phyloP scores from a whole-genome alignment of 2,113 vertebrate species.

The Copsychus sechellarum region DNA sequence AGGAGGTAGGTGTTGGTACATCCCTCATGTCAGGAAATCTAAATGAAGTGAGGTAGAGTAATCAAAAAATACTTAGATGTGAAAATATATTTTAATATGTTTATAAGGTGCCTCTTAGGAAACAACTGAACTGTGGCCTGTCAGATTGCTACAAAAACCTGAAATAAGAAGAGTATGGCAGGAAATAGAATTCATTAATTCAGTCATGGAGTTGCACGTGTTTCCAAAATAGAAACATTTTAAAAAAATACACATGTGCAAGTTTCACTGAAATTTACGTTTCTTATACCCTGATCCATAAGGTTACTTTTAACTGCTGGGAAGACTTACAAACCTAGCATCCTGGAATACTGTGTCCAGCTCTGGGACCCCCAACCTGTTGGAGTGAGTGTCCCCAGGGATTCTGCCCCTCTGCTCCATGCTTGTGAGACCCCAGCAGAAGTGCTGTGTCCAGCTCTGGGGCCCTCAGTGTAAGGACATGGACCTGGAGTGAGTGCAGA shows the following conservation, averaged over 20 bases:
- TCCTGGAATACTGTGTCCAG: neutral
- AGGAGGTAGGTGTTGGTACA: conserved; percentile 40
- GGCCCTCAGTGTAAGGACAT: neutral
- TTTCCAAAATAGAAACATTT: neutral
- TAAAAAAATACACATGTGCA: neutral
- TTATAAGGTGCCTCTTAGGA: neutral
- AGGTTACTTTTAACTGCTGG: neutral
- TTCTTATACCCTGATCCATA: neutral
- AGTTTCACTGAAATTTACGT: neutral
- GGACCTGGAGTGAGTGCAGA: neutral
- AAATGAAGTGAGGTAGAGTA: conserved; percentile 30
- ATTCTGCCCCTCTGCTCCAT: neutral
- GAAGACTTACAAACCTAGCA: neutral
- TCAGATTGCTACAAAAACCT: neutral
- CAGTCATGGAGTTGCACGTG: neutral
- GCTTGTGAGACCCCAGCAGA: neutral
- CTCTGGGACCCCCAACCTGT: neutral
- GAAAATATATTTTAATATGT: neutral
- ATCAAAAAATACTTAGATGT: conserved; percentile 20
- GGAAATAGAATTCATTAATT: neutral
- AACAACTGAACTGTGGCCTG: neutral
- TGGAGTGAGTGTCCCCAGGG: neutral
- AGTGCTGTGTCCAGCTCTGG: neutral
- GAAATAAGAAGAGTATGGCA: neutral
- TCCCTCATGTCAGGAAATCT: conserved; percentile 18